Conservation (phyloP, 2,797 vertebrate genomes). For the Mus minutoides region DNA sequence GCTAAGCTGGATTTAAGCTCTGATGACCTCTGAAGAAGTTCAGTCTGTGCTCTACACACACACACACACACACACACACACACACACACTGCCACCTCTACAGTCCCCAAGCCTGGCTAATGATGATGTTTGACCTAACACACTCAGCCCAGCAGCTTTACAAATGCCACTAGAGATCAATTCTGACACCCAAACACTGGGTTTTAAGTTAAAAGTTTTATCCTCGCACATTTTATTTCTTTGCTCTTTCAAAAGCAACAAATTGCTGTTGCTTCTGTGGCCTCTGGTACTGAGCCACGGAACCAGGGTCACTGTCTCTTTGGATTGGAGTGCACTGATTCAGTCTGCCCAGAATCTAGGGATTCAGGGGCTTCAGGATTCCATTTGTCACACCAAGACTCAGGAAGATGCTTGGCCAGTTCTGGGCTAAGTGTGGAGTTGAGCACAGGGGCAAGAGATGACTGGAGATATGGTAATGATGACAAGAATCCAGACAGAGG, state of each 20-base stretch:
- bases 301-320: not conserved
- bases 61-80: no score
- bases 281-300: constrained; percentile 59
- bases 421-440: not conserved
- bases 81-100: rapidly evolving
- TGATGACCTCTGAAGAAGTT: not conserved
- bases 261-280: constrained; percentile 41
- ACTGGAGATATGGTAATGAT: not conserved
- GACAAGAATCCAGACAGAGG: not conserved
- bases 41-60: rapidly evolving
- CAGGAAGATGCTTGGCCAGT: not conserved
- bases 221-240: constrained; percentile 39
- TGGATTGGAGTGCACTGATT: not conserved
- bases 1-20: not conserved
- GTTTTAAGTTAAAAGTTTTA: constrained; percentile 75
- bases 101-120: constrained; percentile 58
- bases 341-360: not conserved
- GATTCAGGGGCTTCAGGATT: not conserved
- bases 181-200: constrained; percentile 47
- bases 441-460: not conserved
- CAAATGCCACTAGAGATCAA: constrained; percentile 69
- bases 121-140: constrained; percentile 43
- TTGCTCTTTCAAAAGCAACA: constrained; percentile 60
- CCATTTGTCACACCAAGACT: not conserved
- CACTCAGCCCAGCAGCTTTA: not conserved